phyloP scores from a whole-genome alignment of 1,140 invertebrate genomes.

The Notospermus geniculatus region DNA sequence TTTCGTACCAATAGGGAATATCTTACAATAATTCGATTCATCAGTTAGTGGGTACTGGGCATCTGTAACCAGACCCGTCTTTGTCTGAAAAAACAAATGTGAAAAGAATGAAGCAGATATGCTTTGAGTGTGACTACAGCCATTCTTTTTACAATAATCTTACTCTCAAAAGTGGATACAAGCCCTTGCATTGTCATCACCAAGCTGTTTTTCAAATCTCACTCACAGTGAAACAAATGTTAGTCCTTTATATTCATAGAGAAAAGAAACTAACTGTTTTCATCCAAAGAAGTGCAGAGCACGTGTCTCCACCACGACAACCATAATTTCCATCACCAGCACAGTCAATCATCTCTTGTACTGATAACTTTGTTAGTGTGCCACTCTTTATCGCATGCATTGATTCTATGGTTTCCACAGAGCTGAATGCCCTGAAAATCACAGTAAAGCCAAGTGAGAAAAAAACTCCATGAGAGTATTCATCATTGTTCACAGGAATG shows the following conservation, averaged over 20 bases:
- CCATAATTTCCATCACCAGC: constrained; percentile 70
- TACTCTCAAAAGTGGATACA: too few species aligned
- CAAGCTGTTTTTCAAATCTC: too few species aligned
- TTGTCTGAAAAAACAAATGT: constrained; percentile 27
- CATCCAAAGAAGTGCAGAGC: constrained; percentile 73
- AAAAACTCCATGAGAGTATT: too few species aligned
- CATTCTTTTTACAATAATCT: too few species aligned
- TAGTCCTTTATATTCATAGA: too few species aligned
- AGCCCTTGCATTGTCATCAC: too few species aligned
- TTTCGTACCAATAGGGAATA: constrained; percentile 19
- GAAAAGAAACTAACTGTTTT: too few species aligned
- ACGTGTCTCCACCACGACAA: constrained; percentile 80
- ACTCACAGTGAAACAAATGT: too few species aligned
- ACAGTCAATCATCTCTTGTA: constrained; percentile 84
- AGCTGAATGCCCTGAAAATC: constrained; percentile 70
- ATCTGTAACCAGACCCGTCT: constrained; percentile 59
- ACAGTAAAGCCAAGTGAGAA: too few species aligned
- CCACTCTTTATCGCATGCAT: constrained; percentile 72
- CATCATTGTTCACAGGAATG: too few species aligned
- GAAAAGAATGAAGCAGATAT: too few species aligned
- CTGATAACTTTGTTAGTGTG: constrained; percentile 65
- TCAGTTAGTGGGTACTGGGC: constrained; percentile 68
- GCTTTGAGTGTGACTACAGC: too few species aligned
- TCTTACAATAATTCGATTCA: constrained; percentile 62
- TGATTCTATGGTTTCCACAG: constrained; percentile 72